Evolutionary conservation across 2,888 invertebrate species (phyloP).

Genomic region (Brenthis ino): DNA sequence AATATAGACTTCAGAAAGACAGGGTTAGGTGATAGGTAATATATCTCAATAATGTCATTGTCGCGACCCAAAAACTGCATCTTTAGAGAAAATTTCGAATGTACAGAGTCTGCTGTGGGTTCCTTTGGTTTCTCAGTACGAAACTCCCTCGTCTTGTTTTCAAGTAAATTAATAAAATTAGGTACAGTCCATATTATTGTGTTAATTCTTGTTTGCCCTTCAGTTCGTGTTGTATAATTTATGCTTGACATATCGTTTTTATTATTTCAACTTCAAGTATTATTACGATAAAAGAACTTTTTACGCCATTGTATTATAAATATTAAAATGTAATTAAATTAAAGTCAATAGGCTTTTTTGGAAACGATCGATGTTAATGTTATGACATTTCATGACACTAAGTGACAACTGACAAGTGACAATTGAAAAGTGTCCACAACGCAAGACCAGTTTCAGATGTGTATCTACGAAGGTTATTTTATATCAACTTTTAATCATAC

Average conservation of each 20-base stretch:
- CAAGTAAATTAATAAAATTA: constrained; percentile 62
- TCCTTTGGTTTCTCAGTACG: constrained; percentile 64
- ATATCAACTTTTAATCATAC: too few relatives aligned
- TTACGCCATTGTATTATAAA: too few relatives aligned
- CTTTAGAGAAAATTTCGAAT: constrained; percentile 67
- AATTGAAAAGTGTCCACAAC: too few relatives aligned
- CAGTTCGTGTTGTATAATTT: constrained; percentile 66
- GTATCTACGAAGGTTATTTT: too few relatives aligned
- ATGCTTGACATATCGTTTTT: constrained; percentile 51
- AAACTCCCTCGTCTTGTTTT: constrained; percentile 66
- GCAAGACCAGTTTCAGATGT: too few relatives aligned
- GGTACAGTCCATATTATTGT: constrained; percentile 73
- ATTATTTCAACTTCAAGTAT: not conserved
- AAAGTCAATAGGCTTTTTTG: too few relatives aligned
- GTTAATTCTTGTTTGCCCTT: constrained; percentile 70
- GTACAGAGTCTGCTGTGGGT: constrained; percentile 44
- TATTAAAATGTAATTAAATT: too few relatives aligned
- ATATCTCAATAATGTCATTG: constrained; percentile 72
- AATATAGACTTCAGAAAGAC: constrained; percentile 70
- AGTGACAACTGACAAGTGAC: too few relatives aligned
- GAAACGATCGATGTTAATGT: too few relatives aligned
- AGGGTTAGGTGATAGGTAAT: constrained; percentile 64
- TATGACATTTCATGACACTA: too few relatives aligned
- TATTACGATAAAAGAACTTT: too few relatives aligned
- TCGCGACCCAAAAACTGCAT: constrained; percentile 71